Percentiles rank a stretch among this genome's conserved stretches.
phyloP scores from a whole-genome alignment of 2,113 vertebrate species.

The Pheucticus melanocephalus region DNA sequence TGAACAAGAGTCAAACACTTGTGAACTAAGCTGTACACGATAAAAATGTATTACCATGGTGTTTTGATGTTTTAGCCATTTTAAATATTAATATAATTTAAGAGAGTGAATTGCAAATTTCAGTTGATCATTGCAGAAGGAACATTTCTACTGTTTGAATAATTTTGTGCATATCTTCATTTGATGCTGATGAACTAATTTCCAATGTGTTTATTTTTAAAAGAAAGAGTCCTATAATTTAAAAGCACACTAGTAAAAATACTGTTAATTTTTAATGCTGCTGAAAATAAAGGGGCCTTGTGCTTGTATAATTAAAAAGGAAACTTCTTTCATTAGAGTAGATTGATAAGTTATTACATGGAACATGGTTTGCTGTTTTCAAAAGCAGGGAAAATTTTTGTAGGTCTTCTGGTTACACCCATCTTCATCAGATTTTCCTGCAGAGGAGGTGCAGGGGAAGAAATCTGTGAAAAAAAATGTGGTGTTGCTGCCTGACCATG shows the following conservation, averaged over 20 bases:
- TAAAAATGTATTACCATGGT: neutral
- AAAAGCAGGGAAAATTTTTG: neutral
- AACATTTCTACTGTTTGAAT: neutral
- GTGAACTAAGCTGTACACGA: neutral
- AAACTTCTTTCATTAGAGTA: neutral
- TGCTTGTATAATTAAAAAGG: neutral
- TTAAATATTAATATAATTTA: neutral
- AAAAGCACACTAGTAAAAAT: neutral
- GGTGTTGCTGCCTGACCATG: neutral
- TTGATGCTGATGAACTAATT: neutral
- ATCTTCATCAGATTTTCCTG: neutral
- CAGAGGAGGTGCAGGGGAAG: neutral
- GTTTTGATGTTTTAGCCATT: neutral
- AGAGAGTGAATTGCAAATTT: neutral
- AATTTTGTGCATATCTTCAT: neutral
- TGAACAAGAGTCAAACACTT: neutral
- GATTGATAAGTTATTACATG: neutral
- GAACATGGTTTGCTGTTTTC: neutral
- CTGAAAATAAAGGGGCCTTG: neutral
- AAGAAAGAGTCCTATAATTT: neutral
- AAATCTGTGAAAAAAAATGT: neutral
- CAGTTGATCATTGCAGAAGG: neutral
- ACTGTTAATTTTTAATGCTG: neutral
- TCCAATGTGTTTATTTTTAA: neutral
- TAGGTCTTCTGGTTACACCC: neutral